phyloP scores from a whole-genome alignment of 2,888 invertebrate genomes.

The Erebia ligea region DNA sequence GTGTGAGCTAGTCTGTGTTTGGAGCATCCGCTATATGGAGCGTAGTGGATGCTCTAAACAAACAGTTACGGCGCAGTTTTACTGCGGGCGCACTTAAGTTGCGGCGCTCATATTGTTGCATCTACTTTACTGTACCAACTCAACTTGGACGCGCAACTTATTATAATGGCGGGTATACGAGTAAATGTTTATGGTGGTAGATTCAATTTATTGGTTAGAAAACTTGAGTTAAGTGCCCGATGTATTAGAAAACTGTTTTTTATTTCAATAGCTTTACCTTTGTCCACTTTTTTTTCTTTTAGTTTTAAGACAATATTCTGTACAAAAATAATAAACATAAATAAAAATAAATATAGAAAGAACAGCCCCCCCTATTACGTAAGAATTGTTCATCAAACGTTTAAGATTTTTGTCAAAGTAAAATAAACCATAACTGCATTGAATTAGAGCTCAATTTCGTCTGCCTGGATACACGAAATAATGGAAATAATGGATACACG shows the following conservation, averaged over 20 bases:
- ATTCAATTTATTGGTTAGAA: conserved; percentile 20
- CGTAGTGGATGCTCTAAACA: conserved; percentile 45
- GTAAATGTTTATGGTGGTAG: conserved; percentile 24
- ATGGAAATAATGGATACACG: too few relatives aligned
- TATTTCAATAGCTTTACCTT: background rate
- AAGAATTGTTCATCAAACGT: too few relatives aligned
- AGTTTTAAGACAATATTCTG: too few relatives aligned
- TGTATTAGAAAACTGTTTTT: background rate
- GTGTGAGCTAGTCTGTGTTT: conserved; percentile 21
- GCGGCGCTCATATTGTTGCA: conserved; percentile 50
- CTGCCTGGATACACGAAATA: too few relatives aligned
- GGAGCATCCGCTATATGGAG: conserved; percentile 40
- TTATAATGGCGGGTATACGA: conserved; percentile 11
- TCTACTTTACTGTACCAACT: conserved; percentile 44
- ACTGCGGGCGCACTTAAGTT: conserved; percentile 47
- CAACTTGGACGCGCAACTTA: conserved; percentile 19
- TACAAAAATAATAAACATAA: too few relatives aligned
- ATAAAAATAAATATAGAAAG: too few relatives aligned
- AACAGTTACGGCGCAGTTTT: conserved; percentile 50
- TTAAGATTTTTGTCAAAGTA: too few relatives aligned
- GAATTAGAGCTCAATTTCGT: too few relatives aligned
- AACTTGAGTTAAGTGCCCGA: background rate
- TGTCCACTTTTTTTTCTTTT: too few relatives aligned
- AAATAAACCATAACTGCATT: too few relatives aligned
- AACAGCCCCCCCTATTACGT: too few relatives aligned